Conservation (phyloP, 2,888 invertebrate species). For the Calameuta idolon region DNA sequence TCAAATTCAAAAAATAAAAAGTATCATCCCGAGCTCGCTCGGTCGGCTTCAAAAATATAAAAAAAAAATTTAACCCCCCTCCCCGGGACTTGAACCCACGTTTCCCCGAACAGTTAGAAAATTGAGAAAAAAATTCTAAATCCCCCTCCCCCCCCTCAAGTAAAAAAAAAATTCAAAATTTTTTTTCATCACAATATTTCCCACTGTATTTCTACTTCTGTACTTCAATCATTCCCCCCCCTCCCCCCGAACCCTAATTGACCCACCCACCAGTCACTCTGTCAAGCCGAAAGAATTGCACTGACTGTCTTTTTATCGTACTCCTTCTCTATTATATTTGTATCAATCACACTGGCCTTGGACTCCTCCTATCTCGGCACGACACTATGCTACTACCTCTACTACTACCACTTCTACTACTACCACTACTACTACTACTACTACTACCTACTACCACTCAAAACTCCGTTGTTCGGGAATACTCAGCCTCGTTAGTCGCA, state of each 20-base stretch:
- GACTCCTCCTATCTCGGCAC: constrained; percentile 67
- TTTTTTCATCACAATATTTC: too few species aligned
- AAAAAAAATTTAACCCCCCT: too few species aligned
- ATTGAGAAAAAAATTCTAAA: too few species aligned
- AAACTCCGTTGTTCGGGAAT: constrained; percentile 65
- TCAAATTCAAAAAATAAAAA: too few species aligned
- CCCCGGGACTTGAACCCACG: too few species aligned
- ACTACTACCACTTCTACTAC: constrained; percentile 49
- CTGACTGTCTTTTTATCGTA: constrained; percentile 66
- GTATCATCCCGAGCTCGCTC: too few species aligned
- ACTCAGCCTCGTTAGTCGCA: constrained; percentile 66
- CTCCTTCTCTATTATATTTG: constrained; percentile 67
- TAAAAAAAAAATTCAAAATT: too few species aligned
- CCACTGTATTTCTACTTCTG: too few species aligned
- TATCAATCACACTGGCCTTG: constrained; percentile 68
- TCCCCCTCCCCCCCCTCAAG: too few species aligned
- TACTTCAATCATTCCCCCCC: background rate
- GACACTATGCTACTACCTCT: constrained; percentile 64
- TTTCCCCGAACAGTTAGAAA: too few species aligned
- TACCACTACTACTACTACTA: constrained; percentile 49
- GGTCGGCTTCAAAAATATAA: too few species aligned
- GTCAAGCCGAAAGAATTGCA: constrained; percentile 46
- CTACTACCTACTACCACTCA: constrained; percentile 58
- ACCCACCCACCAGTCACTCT: constrained; percentile 13
- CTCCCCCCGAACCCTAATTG: background rate